Evolutionary conservation across 2,888 invertebrate species (phyloP).

Genomic region (Fragum whitleyi): DNA sequence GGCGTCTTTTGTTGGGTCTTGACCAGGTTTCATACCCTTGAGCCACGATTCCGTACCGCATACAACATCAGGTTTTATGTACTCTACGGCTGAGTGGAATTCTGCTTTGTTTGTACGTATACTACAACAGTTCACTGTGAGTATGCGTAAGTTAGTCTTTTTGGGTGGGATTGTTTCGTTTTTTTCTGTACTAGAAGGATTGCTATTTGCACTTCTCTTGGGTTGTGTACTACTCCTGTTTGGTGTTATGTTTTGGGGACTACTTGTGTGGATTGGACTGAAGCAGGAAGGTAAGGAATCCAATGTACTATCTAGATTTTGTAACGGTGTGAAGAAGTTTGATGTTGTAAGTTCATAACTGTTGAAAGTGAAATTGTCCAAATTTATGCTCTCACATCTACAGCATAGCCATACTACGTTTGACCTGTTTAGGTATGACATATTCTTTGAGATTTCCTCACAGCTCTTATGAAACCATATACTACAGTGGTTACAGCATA

Average conservation of each 20-base stretch:
- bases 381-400: background rate
- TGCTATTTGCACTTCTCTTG: background rate
- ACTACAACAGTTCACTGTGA: conserved; percentile 39
- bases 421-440: background rate
- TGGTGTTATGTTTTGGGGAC: conserved; percentile 7
- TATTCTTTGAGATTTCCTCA: background rate
- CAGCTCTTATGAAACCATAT: background rate
- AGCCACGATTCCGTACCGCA: no score
- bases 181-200: conserved; percentile 28
- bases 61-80: no score
- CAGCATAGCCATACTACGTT: background rate
- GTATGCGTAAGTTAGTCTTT: no score
- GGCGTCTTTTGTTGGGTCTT: no score
- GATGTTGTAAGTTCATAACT: no score
- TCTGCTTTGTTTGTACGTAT: conserved; percentile 23
- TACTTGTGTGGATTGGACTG: conserved; percentile 41
- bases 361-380: no score
- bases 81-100: conserved; percentile 26
- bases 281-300: no score
- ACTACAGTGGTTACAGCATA: conserved; percentile 11
- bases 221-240: no score
- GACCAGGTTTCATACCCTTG: no score
- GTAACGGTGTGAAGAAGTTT: conserved; percentile 23
- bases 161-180: no score
- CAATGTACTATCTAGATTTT: conserved; percentile 16